These are phyloP conservation scores for Eupithecia subfuscata DNA, from an alignment of 2,888 invertebrate species.

Conservation along the genomic window DNA sequence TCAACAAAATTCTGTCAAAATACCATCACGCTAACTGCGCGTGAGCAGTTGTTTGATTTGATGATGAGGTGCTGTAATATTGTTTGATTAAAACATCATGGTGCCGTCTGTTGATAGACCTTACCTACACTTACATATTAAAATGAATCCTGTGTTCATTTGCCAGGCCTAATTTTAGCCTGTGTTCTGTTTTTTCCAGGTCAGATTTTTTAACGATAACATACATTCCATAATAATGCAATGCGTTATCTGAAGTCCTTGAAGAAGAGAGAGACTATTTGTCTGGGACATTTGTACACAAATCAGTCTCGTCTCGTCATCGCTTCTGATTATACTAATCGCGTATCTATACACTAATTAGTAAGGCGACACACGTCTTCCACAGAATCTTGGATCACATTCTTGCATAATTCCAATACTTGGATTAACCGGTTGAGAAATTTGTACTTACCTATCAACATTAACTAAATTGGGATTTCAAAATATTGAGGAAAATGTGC, in stretches of 20 bases:
- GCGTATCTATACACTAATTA: slow-evolving; percentile 41
- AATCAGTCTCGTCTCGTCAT: slow-evolving; percentile 5
- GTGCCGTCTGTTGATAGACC: background rate
- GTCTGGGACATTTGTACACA: slow-evolving; percentile 8
- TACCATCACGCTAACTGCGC: slow-evolving; percentile 8
- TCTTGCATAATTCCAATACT: slow-evolving; percentile 39
- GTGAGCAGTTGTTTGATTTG: slow-evolving; percentile 17
- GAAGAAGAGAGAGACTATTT: background rate
- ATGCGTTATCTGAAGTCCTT: slow-evolving; percentile 1
- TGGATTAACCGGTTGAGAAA: slow-evolving; percentile 14
- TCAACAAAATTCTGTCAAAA: slow-evolving; percentile 3
- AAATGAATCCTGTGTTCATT: background rate
- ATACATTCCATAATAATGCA: background rate
- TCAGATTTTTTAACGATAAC: background rate
- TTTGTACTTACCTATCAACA: slow-evolving; percentile 12
- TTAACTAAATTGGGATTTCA: background rate
- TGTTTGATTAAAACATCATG: slow-evolving; percentile 18
- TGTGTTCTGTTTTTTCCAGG: background rate
- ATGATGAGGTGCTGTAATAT: slow-evolving; percentile 13
- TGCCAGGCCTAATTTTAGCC: background rate
- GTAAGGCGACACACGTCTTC: slow-evolving; percentile 45
- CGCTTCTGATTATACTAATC: slow-evolving; percentile 16
- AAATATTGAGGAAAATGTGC: slow-evolving; percentile 5
- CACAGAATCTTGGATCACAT: slow-evolving; percentile 43
- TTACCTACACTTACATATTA: slow-evolving; percentile 8